Evolutionary conservation across 2,113 vertebrate species (phyloP).

Genomic region (Serinus canaria): DNA sequence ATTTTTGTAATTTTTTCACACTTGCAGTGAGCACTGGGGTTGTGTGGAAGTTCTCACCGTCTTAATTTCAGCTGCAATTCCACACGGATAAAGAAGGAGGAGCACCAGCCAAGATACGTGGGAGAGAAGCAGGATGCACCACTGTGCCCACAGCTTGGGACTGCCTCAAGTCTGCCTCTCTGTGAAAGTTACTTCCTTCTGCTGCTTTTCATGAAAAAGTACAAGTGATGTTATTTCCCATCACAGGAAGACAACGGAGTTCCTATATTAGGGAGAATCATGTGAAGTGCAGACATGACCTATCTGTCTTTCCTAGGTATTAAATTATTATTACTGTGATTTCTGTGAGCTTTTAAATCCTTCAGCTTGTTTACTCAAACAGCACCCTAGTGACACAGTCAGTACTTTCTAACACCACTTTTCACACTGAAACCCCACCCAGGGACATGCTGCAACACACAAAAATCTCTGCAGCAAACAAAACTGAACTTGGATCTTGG

Average conservation of each 20-base stretch:
- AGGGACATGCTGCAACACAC: background rate
- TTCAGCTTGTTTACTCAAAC: background rate
- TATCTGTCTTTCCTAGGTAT: background rate
- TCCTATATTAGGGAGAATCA: background rate
- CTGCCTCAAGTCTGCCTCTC: background rate
- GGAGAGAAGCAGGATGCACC: background rate
- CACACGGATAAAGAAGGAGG: background rate
- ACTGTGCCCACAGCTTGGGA: background rate
- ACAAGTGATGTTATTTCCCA: background rate
- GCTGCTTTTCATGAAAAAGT: background rate
- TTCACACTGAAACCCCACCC: background rate
- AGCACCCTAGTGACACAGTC: background rate
- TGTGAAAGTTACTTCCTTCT: background rate
- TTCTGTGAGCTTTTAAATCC: background rate
- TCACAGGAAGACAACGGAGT: background rate
- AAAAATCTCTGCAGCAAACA: background rate
- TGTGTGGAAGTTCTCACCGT: background rate
- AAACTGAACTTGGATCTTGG: background rate
- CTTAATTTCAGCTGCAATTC: background rate
- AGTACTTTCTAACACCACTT: background rate
- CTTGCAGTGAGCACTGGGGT: background rate
- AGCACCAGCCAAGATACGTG: background rate
- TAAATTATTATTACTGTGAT: background rate
- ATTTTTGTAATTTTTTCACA: background rate
- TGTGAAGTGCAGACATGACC: background rate